These are phyloP conservation scores for Enteromius afrohamiltoni DNA, from an alignment of 2,797 vertebrate genomes.

Conservation along the genomic window DNA sequence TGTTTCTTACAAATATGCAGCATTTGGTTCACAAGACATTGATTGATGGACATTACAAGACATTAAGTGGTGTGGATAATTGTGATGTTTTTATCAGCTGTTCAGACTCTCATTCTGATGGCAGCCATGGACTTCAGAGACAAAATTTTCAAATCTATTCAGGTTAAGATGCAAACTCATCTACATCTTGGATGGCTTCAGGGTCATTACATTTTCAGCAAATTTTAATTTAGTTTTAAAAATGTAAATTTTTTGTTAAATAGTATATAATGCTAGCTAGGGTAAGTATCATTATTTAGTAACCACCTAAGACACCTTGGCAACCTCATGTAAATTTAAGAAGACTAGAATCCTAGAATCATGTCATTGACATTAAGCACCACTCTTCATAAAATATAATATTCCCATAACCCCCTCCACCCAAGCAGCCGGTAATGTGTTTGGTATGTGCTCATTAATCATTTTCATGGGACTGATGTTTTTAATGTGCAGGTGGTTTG, in stretches of 20 bases:
- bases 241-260: background rate
- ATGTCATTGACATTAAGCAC: background rate
- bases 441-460: constrained; percentile 37
- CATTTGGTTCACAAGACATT: background rate
- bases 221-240: background rate
- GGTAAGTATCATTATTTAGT: background rate
- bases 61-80: background rate
- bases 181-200: background rate
- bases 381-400: background rate
- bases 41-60: background rate
- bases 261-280: background rate
- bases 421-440: constrained; percentile 25
- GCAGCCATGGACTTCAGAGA: background rate
- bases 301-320: background rate
- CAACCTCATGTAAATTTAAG: background rate
- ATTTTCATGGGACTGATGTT: constrained; percentile 31
- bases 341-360: background rate
- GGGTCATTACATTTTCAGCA: background rate
- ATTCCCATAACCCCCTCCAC: constrained; percentile 14
- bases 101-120: background rate
- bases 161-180: background rate
- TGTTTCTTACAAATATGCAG: background rate
- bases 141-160: background rate
- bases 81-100: background rate
- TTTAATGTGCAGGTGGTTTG: constrained; percentile 25